Base-by-base conservation (phyloP, 1,140 invertebrate genomes). In the Apis dorsata region DNA sequence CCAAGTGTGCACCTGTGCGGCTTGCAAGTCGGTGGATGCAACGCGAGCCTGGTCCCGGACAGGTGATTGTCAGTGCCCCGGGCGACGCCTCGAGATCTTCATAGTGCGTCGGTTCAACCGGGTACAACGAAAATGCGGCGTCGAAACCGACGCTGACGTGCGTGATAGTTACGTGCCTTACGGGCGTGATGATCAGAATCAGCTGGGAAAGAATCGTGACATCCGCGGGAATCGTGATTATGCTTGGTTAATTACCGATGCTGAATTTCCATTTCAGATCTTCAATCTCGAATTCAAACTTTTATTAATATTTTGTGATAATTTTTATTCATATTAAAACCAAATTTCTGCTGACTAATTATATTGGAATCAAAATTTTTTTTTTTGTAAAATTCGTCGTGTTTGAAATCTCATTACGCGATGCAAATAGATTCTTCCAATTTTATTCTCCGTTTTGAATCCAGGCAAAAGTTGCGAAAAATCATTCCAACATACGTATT, bases 21-120 rank as follows among this genome's bases (percentile, higher is more conserved):
- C 72, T 74, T 55, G 70, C 70, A 19, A 71, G 51, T 55, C 70
- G 49, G 60, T 85, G 83, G 66, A 81, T 81, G 74, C 84, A 85
- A 86, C 84, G 85, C 85, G 88, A 90, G 88, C 90, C 90, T 88
- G 72, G 34, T 66, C 65, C 81, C 79, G 81, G 92, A 93, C 93
- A 93, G 92, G 91, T 93, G 92, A 93, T 92, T 93, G 93, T 93
- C 93, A 93, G 91, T 91, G 90, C 91, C 88, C 59, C 62, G 71
- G 85, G 91, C 91, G 83, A 77, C 81, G 91, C 90, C 90, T 84
- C 74, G 84, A 90, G 91, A 90, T 87, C 89, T 89, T 89, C 86
- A 87, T 85, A 86, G 86, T 78, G 86, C 57, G 78, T 80, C 77
- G 66, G 21, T 62, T 74, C 44, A 57, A 44, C 53, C 63, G 85